Conservation (phyloP, 2,888 invertebrate species). For the Rhagonycha fulva region DNA sequence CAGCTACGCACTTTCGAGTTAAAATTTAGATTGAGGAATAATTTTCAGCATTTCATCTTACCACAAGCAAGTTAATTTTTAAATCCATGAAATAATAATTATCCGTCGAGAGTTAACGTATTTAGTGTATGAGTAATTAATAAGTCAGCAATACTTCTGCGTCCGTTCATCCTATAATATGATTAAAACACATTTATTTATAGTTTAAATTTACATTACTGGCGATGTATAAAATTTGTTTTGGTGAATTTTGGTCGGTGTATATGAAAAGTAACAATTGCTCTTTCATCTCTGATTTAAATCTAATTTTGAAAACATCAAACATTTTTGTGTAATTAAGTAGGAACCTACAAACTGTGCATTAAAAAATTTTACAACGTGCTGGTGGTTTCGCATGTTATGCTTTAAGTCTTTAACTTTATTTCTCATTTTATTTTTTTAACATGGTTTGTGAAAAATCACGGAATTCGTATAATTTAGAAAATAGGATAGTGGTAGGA, state of each 20-base stretch:
- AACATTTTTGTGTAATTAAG: background rate
- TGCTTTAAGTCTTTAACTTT: background rate
- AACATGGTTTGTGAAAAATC: background rate
- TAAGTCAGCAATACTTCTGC: too few species aligned
- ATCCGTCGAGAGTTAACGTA: too few species aligned
- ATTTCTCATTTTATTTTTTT: background rate
- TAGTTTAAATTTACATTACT: background rate
- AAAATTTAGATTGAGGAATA: too few species aligned
- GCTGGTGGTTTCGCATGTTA: background rate
- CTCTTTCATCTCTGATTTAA: background rate
- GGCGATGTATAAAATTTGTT: background rate
- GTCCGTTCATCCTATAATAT: too few species aligned
- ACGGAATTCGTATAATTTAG: conserved; percentile 11
- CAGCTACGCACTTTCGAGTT: too few species aligned
- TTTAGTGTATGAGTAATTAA: too few species aligned
- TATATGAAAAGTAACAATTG: background rate
- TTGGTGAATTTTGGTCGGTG: background rate
- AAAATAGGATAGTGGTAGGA: conserved; percentile 2
- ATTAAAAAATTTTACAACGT: background rate
- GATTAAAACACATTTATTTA: background rate
- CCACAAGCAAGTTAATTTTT: too few species aligned
- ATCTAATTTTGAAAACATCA: background rate
- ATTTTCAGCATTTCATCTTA: too few species aligned
- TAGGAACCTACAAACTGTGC: background rate
- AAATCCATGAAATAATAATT: too few species aligned